A percentile compares a stretch with the other conserved stretches of the same genome.
Conservation (phyloP, 1,140 invertebrate genomes). For the Drosophila seguyi region DNA sequence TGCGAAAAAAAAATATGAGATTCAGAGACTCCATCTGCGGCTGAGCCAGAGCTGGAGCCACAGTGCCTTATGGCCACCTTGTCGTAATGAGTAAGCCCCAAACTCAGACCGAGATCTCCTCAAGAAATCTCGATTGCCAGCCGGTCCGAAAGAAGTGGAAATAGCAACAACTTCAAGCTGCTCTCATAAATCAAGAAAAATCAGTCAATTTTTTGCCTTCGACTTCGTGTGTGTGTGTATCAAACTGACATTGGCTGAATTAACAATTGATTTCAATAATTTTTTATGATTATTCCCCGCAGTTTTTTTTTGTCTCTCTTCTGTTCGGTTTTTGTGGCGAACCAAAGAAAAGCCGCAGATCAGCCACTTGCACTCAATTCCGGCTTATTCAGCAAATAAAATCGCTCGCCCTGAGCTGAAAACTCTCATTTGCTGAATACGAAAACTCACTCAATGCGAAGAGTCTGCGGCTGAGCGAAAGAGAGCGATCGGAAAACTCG, state of each 20-base stretch:
- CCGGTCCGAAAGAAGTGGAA: slow-evolving; percentile 33
- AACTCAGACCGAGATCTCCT: slow-evolving; percentile 40
- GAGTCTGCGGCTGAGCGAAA: slow-evolving; percentile 23
- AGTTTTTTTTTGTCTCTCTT: slow-evolving; percentile 59
- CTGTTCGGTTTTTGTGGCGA: slow-evolving; percentile 44
- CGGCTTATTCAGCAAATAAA: slow-evolving; percentile 44
- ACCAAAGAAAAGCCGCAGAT: slow-evolving; percentile 50
- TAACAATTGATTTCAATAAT: slow-evolving; percentile 84
- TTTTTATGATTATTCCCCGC: slow-evolving; percentile 75
- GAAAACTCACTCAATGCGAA: slow-evolving; percentile 56
- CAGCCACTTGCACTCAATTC: slow-evolving; percentile 51
- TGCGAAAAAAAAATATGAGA: slow-evolving; percentile 49
- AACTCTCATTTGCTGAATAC: slow-evolving; percentile 58
- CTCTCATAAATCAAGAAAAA: slow-evolving; percentile 83
- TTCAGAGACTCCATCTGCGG: slow-evolving; percentile 37
- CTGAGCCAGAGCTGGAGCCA: slow-evolving; percentile 11
- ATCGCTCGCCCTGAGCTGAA: slow-evolving; percentile 1
- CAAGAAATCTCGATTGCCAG: slow-evolving; percentile 55
- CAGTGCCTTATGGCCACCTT: slow-evolving; percentile 19
- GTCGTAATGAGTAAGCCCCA: slow-evolving; percentile 53
- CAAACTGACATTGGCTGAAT: slow-evolving; percentile 82
- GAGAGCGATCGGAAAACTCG: slow-evolving; percentile 59
- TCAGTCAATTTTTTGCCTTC: slow-evolving; percentile 76
- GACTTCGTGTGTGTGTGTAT: slow-evolving; percentile 43
- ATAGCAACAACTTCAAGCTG: slow-evolving; percentile 36